Percentiles rank a stretch among this genome's conserved stretches.
Conservation (phyloP, 2,797 vertebrate genomes). For the Caiman crocodilus region DNA sequence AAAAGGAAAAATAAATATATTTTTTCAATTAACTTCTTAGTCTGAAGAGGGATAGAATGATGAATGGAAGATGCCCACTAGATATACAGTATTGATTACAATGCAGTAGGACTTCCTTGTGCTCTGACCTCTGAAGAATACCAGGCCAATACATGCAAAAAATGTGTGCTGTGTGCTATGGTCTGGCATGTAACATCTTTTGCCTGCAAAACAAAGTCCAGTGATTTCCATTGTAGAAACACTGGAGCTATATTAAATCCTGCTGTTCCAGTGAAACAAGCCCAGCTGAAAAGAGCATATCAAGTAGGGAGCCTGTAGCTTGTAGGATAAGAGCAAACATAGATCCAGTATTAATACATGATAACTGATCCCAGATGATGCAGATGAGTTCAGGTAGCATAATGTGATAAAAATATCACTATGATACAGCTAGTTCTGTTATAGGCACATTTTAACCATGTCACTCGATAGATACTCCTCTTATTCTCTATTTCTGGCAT, state of each 20-base stretch:
- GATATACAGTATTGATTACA: background rate
- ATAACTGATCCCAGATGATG: background rate
- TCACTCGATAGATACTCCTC: background rate
- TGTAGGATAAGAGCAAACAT: background rate
- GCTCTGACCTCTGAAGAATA: background rate
- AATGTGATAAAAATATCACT: background rate
- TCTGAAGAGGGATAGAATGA: background rate
- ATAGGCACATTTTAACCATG: background rate
- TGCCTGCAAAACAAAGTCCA: background rate
- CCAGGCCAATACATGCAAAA: background rate
- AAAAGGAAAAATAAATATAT: background rate
- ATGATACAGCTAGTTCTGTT: background rate
- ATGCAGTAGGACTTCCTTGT: background rate
- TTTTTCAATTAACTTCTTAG: background rate
- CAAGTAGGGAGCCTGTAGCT: background rate
- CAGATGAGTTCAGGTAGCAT: background rate
- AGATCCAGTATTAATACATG: background rate
- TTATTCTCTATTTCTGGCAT: background rate
- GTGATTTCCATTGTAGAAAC: background rate
- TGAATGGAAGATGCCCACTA: background rate
- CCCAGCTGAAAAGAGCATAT: background rate
- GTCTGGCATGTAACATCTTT: background rate
- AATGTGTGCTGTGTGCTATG: background rate
- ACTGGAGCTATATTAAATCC: background rate
- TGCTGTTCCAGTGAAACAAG: conserved; percentile 1